A percentile compares a stretch with the other conserved stretches of the same genome.
Conservation (phyloP, 2,113 vertebrate genomes). For the Pavo muticus region DNA sequence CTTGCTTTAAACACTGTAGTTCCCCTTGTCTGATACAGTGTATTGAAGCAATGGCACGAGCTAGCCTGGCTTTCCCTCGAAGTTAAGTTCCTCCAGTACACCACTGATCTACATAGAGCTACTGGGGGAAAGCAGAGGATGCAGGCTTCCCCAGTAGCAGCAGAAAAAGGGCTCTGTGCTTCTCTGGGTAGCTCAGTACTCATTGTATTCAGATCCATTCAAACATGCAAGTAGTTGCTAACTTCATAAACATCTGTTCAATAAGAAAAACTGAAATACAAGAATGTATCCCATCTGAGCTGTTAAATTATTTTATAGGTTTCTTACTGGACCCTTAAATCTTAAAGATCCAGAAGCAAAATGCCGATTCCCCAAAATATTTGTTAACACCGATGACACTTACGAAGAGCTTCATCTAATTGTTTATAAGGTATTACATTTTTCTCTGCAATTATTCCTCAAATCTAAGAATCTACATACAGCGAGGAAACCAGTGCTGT, state of each 20-base stretch:
- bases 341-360: conserved; percentile 96
- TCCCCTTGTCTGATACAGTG: not conserved
- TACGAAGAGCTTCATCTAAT: conserved; percentile 96
- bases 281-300: not conserved
- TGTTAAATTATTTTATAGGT: conserved; percentile 81
- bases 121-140: not conserved
- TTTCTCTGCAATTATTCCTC: not conserved
- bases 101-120: not conserved
- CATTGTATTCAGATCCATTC: not conserved
- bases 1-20: not conserved
- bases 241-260: not conserved
- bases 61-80: not conserved
- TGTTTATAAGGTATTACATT: conserved; percentile 91
- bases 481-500: not conserved
- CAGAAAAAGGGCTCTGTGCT: not conserved
- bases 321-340: conserved; percentile 95
- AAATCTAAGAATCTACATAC: not conserved
- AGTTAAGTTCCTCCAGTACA: not conserved
- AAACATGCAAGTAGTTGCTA: not conserved
- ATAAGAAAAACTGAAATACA: not conserved
- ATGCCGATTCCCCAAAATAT: conserved; percentile 96
- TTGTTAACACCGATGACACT: conserved; percentile 89
- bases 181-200: not conserved
- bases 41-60: not conserved
- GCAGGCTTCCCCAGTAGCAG: not conserved